These are phyloP conservation scores for Spodoptera litura DNA, from an alignment of 1,140 invertebrate genomes.

Conservation along the genomic window DNA sequence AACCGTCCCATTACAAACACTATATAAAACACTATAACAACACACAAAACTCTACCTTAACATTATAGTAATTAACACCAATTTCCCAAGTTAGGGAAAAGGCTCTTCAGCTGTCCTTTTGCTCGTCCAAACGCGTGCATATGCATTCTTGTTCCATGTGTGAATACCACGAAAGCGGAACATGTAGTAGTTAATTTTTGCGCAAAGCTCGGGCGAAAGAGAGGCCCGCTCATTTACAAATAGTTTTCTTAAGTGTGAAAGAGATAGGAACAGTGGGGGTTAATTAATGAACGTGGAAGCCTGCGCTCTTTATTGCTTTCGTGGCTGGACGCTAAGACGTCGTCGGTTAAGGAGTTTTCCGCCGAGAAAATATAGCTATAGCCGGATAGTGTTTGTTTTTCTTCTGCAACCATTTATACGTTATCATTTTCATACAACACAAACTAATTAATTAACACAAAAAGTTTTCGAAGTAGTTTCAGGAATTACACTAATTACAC, in stretches of 20 bases:
- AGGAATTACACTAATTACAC: slow-evolving; percentile 2
- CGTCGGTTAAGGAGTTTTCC: slow-evolving; percentile 84
- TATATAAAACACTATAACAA: slow-evolving; percentile 60
- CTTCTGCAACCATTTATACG: slow-evolving; percentile 38
- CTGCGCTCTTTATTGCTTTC: slow-evolving; percentile 87
- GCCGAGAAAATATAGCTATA: slow-evolving; percentile 76
- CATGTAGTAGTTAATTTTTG: slow-evolving; percentile 87
- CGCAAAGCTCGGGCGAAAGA: slow-evolving; percentile 84
- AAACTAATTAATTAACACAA: background rate
- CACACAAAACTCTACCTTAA: slow-evolving; percentile 71
- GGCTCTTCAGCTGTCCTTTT: slow-evolving; percentile 63
- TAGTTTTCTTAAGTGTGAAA: slow-evolving; percentile 73
- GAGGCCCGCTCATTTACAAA: slow-evolving; percentile 84
- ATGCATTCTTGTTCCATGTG: slow-evolving; percentile 79
- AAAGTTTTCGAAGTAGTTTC: slow-evolving; percentile 12
- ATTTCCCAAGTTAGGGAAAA: slow-evolving; percentile 60
- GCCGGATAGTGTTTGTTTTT: slow-evolving; percentile 75
- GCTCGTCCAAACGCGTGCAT: slow-evolving; percentile 68
- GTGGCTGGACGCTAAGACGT: slow-evolving; percentile 85
- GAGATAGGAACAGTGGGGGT: slow-evolving; percentile 76
- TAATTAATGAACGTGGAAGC: slow-evolving; percentile 87
- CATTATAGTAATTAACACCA: slow-evolving; percentile 71
- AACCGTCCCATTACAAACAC: slow-evolving; percentile 57
- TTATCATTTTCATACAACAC: slow-evolving; percentile 17
- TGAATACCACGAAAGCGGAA: slow-evolving; percentile 77